A percentile compares a stretch with the other conserved stretches of the same genome.
Evolutionary conservation across 2,888 invertebrate genomes (phyloP).

Genomic region (Agriopis marginaria): DNA sequence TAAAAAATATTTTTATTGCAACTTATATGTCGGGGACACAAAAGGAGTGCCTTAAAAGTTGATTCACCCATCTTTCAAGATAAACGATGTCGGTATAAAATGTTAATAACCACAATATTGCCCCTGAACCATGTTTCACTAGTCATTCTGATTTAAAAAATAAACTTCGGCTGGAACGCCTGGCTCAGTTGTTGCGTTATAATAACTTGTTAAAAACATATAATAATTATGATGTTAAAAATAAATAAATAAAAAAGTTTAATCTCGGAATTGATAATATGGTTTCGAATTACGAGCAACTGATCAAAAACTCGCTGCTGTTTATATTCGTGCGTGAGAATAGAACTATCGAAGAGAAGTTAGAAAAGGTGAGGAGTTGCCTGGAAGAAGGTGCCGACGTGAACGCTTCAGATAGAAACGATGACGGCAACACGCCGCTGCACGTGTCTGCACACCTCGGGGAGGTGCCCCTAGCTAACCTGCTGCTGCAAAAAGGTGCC

Average conservation of each 20-base stretch:
- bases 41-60: too few relatives aligned
- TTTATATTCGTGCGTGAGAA: constrained; percentile 44
- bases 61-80: not conserved
- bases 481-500: constrained; percentile 46
- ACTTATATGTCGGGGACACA: too few relatives aligned
- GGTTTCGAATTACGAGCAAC: constrained; percentile 20
- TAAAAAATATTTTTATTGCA: too few relatives aligned
- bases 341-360: constrained; percentile 35
- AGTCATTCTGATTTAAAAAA: not conserved
- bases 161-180: not conserved
- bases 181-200: too few relatives aligned
- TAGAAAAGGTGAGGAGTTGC: constrained; percentile 39
- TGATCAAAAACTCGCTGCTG: constrained; percentile 43
- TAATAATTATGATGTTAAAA: not conserved
- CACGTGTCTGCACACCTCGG: constrained; percentile 48
- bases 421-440: constrained; percentile 46
- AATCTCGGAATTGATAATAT: not conserved
- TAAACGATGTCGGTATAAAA: not conserved
- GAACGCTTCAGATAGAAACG: constrained; percentile 48
- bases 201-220: not conserved
- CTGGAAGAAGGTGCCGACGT: constrained; percentile 48
- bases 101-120: not conserved
- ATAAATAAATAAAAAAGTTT: constrained; percentile 6
- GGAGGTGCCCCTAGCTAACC: constrained; percentile 41
- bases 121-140: not conserved